Percentiles rank a stretch among this genome's conserved stretches.
These are phyloP conservation scores for Geococcyx californianus DNA, from an alignment of 2,113 vertebrate species.

Conservation along the genomic window DNA sequence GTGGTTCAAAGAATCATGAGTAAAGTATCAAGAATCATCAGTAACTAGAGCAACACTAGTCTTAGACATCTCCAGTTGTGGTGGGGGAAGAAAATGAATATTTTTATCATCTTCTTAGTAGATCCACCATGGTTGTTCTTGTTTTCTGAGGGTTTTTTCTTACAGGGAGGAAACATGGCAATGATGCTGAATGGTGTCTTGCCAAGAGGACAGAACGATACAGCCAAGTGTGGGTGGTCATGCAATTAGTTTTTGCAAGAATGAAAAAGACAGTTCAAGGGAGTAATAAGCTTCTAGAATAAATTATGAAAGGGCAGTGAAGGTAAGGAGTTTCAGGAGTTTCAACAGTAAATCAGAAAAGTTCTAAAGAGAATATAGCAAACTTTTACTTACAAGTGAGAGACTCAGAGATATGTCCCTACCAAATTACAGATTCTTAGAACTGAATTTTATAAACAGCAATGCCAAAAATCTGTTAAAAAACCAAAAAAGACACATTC, in stretches of 20 bases:
- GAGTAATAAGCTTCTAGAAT: not conserved
- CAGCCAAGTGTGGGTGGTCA: not conserved
- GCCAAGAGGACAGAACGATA: not conserved
- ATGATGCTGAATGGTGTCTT: not conserved
- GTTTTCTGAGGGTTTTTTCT: not conserved
- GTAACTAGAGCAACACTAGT: not conserved
- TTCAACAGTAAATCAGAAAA: not conserved
- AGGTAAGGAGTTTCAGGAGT: not conserved
- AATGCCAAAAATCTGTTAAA: not conserved
- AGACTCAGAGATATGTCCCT: not conserved
- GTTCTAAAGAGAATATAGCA: not conserved
- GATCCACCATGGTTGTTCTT: not conserved
- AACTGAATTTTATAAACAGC: not conserved
- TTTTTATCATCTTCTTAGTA: not conserved
- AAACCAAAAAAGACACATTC: not conserved
- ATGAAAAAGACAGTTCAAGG: not conserved
- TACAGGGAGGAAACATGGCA: not conserved
- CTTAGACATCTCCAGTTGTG: not conserved
- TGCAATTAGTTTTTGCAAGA: not conserved
- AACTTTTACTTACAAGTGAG: not conserved
- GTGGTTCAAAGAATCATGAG: not conserved
- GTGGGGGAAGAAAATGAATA: not conserved
- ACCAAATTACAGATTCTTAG: not conserved
- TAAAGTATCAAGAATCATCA: not conserved
- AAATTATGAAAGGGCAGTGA: not conserved